Base-by-base conservation (phyloP, 2,113 vertebrate species). In the Tetraodon nigroviridis region DNA sequence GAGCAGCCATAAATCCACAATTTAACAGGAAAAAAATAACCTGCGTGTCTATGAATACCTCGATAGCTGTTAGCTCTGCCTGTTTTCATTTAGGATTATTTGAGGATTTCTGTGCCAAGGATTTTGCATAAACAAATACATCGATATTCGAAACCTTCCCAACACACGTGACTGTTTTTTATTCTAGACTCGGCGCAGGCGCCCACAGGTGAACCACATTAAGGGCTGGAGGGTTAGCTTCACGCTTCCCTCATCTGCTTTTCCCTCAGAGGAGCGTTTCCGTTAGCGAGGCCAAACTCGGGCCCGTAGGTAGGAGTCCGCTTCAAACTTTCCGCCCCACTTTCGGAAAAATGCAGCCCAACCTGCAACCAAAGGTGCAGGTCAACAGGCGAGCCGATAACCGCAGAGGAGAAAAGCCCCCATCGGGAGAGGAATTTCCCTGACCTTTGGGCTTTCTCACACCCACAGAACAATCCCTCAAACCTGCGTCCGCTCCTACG, bases 131-230 rank as follows among this genome's bases (percentile, higher is more conserved):
- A 37, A 37, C 32, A 37, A 37, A 37, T 37, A 10, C 12, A 2
- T 37, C 10, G 2, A 12, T 10, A 37, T 12, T 37, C 32, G 12
- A 8, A 92, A 92, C 91, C 87, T 79, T 58, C 89, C 86, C 84
- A 58, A 60, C 51, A 48, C 90, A 90, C 93, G 92, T 90, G 90
- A 92, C 49, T 91, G 90, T 88, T 84, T 79, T 86, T 81, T 89
- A 79, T 81, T 20, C 53, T 27, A 49, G 32, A 37, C 61, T 44
- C 37, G 55, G 27, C 41, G 27, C 45, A 57, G 51, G 46, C 11
- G 58, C 42, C 44, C 51, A 64, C 75, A 76, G 69, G 68, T 83
- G 76, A 51, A 71, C 56, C 52, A 59, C 57, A 71, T 79, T 71
- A 73, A 58, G 58, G 61, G 55, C 61, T 81, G 68, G 76, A 61